Base-by-base conservation (phyloP, 1,140 invertebrate species). In the Heliconius congener region DNA sequence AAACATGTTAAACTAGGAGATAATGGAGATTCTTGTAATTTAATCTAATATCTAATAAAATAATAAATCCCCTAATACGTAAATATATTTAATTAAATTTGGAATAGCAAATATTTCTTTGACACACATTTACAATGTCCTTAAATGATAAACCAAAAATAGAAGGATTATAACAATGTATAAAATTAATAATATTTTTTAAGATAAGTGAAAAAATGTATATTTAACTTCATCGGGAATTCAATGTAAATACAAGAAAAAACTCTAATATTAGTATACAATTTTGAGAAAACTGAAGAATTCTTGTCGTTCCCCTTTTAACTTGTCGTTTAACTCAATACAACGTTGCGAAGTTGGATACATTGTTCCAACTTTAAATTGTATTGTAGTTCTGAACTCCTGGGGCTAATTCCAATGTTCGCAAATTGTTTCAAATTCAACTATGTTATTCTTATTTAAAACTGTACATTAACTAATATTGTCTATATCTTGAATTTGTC, bases 281-380 rank as follows among this genome's bases (percentile, higher is more conserved):
- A 71, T 39, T 71, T 71, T 71, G 13, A 19, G 34, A 37, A 16
- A 73, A 80, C 39, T 57, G 52, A 66, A 74, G 66, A 74, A 73
- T 76, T 73, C 74, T 46, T 71, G 50, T 66, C 74, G 57, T 78
- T 74, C 46, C 50, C 50, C 72, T 79, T 72, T 79, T 70, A 81
- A 77, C 75, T 74, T 74, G 79, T 71, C 70, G 57, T 66, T 78
- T 81, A 77, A 74, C 57, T 77, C 57, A 72, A 81, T 71, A 73
- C 46, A 76, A 73, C 70, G 78, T 52, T 75, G 74, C 66, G 37
- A 76, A 57, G 16, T 80, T 73, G 74, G 52, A 74, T 76, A 71
- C 66, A 77, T 77, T 71, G 70, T 76, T 73, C 39, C 70, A 50
- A 55, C 76, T 77, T 77, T 77, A 46, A 77, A 72, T 77, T 77